Evolutionary conservation across 2,888 invertebrate genomes (phyloP).

Genomic region (Biston stratarius): DNA sequence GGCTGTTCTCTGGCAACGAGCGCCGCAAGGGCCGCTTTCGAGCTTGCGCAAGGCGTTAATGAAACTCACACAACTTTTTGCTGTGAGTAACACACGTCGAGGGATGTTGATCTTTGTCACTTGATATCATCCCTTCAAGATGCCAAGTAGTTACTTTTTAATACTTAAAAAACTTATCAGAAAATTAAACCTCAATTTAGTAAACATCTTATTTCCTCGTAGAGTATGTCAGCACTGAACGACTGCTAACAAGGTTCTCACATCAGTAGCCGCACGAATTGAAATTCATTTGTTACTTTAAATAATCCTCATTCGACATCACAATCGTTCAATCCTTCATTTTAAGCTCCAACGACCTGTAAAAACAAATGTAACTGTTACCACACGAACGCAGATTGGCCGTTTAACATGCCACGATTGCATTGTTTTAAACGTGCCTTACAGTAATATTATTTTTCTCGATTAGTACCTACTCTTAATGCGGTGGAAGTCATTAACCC

Average conservation of each 20-base stretch:
- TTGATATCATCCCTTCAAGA: neutral
- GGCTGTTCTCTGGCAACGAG: slow-evolving; percentile 82
- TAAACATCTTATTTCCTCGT: neutral
- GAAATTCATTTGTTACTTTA: slow-evolving; percentile 40
- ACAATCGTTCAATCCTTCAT: slow-evolving; percentile 40
- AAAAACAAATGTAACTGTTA: slow-evolving; percentile 45
- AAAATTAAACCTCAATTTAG: neutral
- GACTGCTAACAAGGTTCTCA: slow-evolving; percentile 31
- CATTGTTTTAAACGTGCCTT: slow-evolving; percentile 57
- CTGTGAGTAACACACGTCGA: slow-evolving; percentile 70
- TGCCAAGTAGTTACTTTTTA: neutral
- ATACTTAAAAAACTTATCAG: too few species aligned
- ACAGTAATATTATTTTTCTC: slow-evolving; percentile 55
- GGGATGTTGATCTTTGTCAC: slow-evolving; percentile 47
- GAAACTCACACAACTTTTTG: slow-evolving; percentile 76
- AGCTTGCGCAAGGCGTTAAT: slow-evolving; percentile 84
- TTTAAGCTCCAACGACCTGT: slow-evolving; percentile 47
- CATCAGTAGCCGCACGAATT: slow-evolving; percentile 46
- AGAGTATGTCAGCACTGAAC: neutral
- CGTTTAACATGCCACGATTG: slow-evolving; percentile 50
- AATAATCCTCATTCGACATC: slow-evolving; percentile 40
- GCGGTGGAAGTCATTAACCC: slow-evolving; percentile 67
- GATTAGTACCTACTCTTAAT: slow-evolving; percentile 58
- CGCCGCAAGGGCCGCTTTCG: slow-evolving; percentile 85
- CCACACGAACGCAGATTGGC: slow-evolving; percentile 37